phyloP scores from a whole-genome alignment of 2,797 vertebrate genomes.

The Xenops minutus region DNA sequence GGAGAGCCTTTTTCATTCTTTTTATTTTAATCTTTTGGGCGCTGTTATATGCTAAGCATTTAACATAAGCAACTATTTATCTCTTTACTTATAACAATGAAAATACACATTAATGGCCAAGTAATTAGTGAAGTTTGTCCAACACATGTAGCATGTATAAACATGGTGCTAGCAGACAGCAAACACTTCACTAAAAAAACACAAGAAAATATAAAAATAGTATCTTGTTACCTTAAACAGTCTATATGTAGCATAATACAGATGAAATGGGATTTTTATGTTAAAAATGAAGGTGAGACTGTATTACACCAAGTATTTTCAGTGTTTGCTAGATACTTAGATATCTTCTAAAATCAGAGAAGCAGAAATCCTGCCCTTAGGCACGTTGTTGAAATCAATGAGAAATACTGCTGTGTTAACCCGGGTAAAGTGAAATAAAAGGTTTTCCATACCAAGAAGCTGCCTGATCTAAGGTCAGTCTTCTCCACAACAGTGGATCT shows the following conservation, averaged over 20 bases:
- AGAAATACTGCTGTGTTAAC: neutral
- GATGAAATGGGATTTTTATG: neutral
- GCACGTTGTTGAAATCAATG: neutral
- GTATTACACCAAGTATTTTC: neutral
- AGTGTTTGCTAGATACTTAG: neutral
- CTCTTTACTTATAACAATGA: neutral
- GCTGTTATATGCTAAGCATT: neutral
- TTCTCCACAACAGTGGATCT: neutral
- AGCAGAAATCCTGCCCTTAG: neutral
- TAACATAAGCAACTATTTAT: neutral
- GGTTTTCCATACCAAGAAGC: neutral
- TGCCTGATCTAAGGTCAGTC: neutral
- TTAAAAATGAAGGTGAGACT: neutral
- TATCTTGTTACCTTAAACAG: neutral
- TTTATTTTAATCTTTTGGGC: neutral
- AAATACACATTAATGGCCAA: neutral
- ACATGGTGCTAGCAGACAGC: neutral
- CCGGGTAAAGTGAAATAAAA: neutral
- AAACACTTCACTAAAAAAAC: neutral
- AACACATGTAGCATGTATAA: neutral
- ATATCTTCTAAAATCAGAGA: neutral
- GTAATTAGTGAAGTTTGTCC: neutral
- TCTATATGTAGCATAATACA: neutral
- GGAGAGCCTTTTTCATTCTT: neutral
- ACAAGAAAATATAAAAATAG: neutral